These are phyloP conservation scores for Pharmacophagus antenor DNA, from an alignment of 2,888 invertebrate genomes.

Conservation along the genomic window DNA sequence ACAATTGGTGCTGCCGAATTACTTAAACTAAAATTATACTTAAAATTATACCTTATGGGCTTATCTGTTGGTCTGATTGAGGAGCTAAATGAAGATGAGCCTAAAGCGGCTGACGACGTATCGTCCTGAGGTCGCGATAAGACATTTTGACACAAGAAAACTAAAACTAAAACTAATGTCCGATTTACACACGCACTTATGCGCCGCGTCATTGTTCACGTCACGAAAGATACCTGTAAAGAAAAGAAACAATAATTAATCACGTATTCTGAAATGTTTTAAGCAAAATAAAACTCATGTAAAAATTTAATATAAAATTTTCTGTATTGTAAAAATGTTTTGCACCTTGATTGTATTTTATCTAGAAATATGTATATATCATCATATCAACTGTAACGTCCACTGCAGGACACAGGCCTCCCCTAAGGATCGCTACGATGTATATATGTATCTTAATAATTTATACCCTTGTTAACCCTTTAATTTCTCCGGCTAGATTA, in stretches of 20 bases:
- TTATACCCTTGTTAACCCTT: no score
- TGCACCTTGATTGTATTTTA: no score
- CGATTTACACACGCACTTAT: constrained; percentile 68
- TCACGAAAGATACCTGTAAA: constrained; percentile 64
- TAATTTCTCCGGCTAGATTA: no score
- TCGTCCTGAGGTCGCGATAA: constrained; percentile 64
- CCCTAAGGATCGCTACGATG: no score
- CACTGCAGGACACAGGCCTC: no score
- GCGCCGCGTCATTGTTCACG: constrained; percentile 62
- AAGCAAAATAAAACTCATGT: neutral
- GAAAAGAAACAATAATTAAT: constrained; percentile 36
- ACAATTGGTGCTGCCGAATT: constrained; percentile 46
- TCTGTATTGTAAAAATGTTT: no score
- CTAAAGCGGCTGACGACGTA: constrained; percentile 36
- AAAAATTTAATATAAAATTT: neutral
- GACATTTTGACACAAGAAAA: constrained; percentile 58
- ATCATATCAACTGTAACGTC: no score
- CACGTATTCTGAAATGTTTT: neutral
- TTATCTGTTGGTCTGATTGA: constrained; percentile 55
- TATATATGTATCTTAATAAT: no score
- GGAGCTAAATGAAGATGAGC: constrained; percentile 42
- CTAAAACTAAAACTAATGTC: constrained; percentile 71
- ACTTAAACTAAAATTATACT: constrained; percentile 35
- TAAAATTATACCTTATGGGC: constrained; percentile 68
- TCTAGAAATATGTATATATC: no score